A percentile compares a stretch with the other conserved stretches of the same genome.
phyloP scores from a whole-genome alignment of 2,888 invertebrate genomes.

The Parthenolecanium corni region DNA sequence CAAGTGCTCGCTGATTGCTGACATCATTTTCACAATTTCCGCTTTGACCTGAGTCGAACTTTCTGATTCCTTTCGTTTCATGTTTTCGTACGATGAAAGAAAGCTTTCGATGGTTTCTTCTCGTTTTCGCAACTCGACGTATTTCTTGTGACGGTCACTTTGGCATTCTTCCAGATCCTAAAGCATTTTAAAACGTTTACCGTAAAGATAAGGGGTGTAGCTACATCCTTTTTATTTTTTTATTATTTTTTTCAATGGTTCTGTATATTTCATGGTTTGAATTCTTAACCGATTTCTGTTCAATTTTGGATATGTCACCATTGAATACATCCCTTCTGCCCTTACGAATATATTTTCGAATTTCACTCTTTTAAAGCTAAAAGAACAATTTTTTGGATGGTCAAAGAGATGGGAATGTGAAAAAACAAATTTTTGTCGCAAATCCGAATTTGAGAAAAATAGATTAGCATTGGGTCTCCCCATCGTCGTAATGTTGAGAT shows the following conservation, averaged over 20 bases:
- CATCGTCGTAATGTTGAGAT: no score
- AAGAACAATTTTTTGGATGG: no score
- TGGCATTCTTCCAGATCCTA: slow-evolving; percentile 56
- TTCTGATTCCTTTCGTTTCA: slow-evolving; percentile 50
- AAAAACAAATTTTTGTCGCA: no score
- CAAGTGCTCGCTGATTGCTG: slow-evolving; percentile 53
- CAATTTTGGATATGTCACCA: no score
- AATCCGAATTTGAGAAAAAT: no score
- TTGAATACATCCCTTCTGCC: no score
- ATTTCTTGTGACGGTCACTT: slow-evolving; percentile 64
- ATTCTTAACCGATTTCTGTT: no score
- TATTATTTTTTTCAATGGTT: not conserved
- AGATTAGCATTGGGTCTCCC: no score
- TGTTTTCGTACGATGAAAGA: slow-evolving; percentile 52
- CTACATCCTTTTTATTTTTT: not conserved
- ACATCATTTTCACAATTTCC: slow-evolving; percentile 51
- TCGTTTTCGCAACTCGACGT: slow-evolving; percentile 63
- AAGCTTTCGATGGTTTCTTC: slow-evolving; percentile 74
- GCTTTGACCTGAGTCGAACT: slow-evolving; percentile 51
- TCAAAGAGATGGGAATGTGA: no score
- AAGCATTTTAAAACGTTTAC: slow-evolving; percentile 16
- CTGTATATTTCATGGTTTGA: not conserved
- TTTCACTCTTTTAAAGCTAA: no score
- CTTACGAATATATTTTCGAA: no score
- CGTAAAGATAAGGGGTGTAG: not conserved